Conservation (phyloP, 2,888 invertebrate genomes). For the Patella depressa region DNA sequence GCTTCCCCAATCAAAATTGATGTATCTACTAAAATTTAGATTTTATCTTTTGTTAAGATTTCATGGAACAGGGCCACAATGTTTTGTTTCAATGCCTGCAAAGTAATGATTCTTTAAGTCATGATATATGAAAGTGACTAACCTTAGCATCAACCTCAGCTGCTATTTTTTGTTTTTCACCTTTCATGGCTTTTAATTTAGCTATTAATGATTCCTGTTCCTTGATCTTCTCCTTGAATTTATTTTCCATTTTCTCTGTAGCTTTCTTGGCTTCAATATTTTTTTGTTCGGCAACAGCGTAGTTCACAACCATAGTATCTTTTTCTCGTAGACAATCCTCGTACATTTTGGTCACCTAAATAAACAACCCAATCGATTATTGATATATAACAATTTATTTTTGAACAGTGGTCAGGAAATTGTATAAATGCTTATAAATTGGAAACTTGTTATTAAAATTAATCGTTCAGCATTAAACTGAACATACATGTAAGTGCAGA, state of each 20-base stretch:
- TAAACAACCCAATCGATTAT: no score
- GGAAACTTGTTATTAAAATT: no score
- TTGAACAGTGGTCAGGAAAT: no score
- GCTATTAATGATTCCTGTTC: conserved; percentile 59
- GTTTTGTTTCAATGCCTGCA: no score
- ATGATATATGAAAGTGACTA: neutral
- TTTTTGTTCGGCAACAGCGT: conserved; percentile 69
- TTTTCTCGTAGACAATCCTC: conserved; percentile 66
- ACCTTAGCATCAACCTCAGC: conserved; percentile 63
- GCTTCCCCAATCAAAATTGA: no score
- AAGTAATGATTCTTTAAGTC: no score
- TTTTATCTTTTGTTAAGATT: no score
- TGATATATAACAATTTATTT: no score
- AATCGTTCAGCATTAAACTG: no score
- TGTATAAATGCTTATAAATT: no score
- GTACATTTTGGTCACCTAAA: conserved; percentile 61
- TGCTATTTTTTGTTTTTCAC: conserved; percentile 58
- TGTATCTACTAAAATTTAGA: no score
- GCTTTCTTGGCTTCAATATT: conserved; percentile 61
- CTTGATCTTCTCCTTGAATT: conserved; percentile 59
- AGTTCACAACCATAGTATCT: conserved; percentile 69
- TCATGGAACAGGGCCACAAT: neutral
- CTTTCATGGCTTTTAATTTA: conserved; percentile 59
- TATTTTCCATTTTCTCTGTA: conserved; percentile 58
- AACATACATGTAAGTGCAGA: no score